Conservation (phyloP, 2,888 invertebrate genomes). For the Sinotaia quadrata region DNA sequence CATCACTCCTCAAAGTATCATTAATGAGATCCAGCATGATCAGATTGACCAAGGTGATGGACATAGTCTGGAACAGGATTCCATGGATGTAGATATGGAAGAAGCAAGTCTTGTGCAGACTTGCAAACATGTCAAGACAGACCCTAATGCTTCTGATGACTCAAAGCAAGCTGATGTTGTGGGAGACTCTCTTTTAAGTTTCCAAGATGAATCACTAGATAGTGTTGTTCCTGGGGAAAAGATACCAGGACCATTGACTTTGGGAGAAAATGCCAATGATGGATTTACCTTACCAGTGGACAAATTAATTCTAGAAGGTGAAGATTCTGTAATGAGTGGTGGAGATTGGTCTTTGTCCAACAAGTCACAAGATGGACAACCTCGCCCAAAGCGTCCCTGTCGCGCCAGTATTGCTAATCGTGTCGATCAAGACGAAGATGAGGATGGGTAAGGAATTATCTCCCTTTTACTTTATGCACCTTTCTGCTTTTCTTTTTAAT, state of each 20-base stretch:
- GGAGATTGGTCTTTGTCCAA: constrained; percentile 9
- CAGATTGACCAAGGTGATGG: constrained; percentile 10
- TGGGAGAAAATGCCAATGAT: constrained; percentile 23
- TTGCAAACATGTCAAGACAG: neutral
- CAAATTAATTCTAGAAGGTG: constrained; percentile 10
- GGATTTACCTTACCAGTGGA: neutral
- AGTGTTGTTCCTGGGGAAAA: constrained; percentile 3
- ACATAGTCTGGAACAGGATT: neutral
- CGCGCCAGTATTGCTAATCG: constrained; percentile 9
- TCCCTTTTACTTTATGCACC: neutral
- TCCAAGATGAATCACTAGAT: neutral
- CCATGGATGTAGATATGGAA: neutral
- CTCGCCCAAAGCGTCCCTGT: constrained; percentile 5
- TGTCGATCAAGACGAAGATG: constrained; percentile 14
- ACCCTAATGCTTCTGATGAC: neutral
- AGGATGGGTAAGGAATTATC: constrained; percentile 17
- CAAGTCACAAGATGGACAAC: constrained; percentile 19
- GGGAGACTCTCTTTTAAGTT: constrained; percentile 1
- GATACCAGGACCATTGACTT: neutral
- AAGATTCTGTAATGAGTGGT: constrained; percentile 18
- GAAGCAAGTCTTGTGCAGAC: neutral
- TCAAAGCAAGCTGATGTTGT: neutral
- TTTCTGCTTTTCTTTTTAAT: neutral
- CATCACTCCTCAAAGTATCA: constrained; percentile 5
- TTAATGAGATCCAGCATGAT: constrained; percentile 9